Evolutionary conservation across 2,797 vertebrate genomes (phyloP).

Genomic region (Mycteria americana): DNA sequence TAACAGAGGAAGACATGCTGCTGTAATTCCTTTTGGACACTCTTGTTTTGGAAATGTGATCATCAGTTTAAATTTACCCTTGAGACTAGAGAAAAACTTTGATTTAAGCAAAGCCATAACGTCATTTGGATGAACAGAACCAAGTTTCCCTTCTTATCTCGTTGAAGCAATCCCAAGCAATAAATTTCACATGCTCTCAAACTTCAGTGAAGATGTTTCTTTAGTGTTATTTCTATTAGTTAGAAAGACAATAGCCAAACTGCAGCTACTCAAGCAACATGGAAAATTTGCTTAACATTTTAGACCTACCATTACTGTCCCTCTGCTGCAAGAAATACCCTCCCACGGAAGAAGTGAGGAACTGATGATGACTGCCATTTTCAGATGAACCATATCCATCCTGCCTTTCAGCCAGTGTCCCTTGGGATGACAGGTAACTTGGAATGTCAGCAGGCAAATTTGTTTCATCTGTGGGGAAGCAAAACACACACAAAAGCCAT

Average conservation of each 20-base stretch:
- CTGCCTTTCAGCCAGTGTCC: slow-evolving; percentile 91
- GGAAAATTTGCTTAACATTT: neutral
- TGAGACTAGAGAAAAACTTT: neutral
- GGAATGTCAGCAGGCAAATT: slow-evolving; percentile 95
- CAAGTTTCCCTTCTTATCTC: neutral
- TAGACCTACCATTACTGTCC: slow-evolving; percentile 83
- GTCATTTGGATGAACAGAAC: neutral
- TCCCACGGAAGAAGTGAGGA: slow-evolving; percentile 81
- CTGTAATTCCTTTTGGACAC: neutral
- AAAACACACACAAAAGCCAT: slow-evolving; percentile 8
- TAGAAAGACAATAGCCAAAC: neutral
- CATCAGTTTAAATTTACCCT: neutral
- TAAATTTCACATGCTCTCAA: neutral
- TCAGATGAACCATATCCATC: slow-evolving; percentile 91
- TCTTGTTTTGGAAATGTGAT: neutral
- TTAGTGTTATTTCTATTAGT: neutral
- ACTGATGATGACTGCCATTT: slow-evolving; percentile 91
- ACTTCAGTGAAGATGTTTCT: neutral
- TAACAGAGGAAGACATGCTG: neutral
- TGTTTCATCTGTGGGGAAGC: slow-evolving; percentile 86
- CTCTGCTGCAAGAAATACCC: slow-evolving; percentile 89
- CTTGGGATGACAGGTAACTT: slow-evolving; percentile 95
- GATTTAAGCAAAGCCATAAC: neutral
- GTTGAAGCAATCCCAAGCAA: neutral
- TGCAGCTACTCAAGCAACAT: neutral